Percentiles rank a stretch among this genome's conserved stretches.
Conservation (phyloP, 2,113 vertebrate species). For the Oncorhynchus clarkii region DNA sequence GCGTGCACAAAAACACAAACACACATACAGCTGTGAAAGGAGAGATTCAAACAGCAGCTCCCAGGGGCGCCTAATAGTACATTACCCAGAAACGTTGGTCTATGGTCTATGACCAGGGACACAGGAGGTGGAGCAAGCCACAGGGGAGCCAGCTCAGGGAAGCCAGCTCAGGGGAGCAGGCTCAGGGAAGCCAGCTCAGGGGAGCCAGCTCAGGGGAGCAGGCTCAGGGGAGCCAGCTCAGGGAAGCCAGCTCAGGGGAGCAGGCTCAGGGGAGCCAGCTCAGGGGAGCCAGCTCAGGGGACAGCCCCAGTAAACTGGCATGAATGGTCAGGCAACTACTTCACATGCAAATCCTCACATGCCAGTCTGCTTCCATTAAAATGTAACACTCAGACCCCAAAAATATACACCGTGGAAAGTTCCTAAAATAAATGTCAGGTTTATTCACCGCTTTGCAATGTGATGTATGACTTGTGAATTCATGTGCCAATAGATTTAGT, state of each 20-base stretch:
- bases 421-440: slow-evolving; percentile 29
- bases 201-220: slow-evolving; percentile 1
- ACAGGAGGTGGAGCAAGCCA: not conserved
- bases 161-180: too few relatives aligned
- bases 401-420: not conserved
- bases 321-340: slow-evolving; percentile 36
- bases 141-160: not conserved
- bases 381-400: slow-evolving; percentile 21
- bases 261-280: too few relatives aligned
- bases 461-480: slow-evolving; percentile 34
- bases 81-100: slow-evolving; percentile 35
- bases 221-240: too few relatives aligned
- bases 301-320: slow-evolving; percentile 10
- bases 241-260: too few relatives aligned
- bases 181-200: too few relatives aligned
- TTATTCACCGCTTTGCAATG: slow-evolving; percentile 26
- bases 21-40: slow-evolving; percentile 9
- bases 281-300: slow-evolving; percentile 5
- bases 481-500: slow-evolving; percentile 59
- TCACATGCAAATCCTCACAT: slow-evolving; percentile 58
- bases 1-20: not conserved
- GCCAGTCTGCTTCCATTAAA: slow-evolving; percentile 29
- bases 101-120: not conserved
- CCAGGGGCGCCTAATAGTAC: slow-evolving; percentile 43
- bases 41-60: slow-evolving; percentile 36